These are phyloP conservation scores for Poicephalus meyeri DNA, from an alignment of 2,113 vertebrate species.

Conservation along the genomic window DNA sequence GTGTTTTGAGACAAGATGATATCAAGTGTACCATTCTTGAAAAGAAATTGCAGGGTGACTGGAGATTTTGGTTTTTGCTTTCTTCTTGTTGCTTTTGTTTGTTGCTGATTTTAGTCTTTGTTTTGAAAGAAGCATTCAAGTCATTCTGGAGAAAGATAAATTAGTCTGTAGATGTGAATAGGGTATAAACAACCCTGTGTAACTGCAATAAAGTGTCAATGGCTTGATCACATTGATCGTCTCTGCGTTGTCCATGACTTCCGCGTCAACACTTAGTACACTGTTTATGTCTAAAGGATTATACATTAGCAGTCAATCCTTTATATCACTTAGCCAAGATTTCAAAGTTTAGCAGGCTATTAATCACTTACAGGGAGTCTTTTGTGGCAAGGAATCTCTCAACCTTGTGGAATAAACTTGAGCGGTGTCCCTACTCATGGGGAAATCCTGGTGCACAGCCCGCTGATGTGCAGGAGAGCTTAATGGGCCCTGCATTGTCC, in stretches of 20 bases:
- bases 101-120: constrained; percentile 6
- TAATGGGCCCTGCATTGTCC: not conserved
- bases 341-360: not conserved
- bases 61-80: not conserved
- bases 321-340: not conserved
- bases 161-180: not conserved
- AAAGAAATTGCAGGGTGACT: not conserved
- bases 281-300: not conserved
- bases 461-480: not conserved
- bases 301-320: not conserved
- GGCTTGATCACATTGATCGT: no score
- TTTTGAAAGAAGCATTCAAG: not conserved
- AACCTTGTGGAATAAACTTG: not conserved
- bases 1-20: not conserved
- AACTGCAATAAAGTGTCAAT: no score
- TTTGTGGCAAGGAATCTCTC: not conserved
- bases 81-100: not conserved
- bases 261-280: not conserved
- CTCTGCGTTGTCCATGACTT: no score
- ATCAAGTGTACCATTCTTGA: not conserved
- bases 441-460: not conserved
- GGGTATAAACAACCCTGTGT: no score
- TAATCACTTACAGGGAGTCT: not conserved
- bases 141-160: constrained; percentile 1
- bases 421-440: not conserved